These are phyloP conservation scores for Malacosoma neustria DNA, from an alignment of 2,888 invertebrate genomes.

Conservation along the genomic window DNA sequence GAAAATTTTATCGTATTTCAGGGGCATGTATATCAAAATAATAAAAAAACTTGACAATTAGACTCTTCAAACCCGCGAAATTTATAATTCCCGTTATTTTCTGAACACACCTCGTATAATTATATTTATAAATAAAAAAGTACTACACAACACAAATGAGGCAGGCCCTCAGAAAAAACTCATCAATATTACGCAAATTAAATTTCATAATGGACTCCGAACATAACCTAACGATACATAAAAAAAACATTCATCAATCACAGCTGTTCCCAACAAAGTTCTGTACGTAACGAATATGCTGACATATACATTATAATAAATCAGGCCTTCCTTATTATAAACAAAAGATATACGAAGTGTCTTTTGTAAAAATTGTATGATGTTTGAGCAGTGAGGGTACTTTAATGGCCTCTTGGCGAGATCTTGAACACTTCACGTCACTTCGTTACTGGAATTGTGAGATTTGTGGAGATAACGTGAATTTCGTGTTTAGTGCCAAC, in stretches of 20 bases:
- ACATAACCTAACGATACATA: conserved; percentile 24
- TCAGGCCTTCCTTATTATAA: conserved; percentile 17
- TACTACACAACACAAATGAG: no score
- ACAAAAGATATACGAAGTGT: conserved; percentile 31
- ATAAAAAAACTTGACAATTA: no score
- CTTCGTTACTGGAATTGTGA: conserved; percentile 69
- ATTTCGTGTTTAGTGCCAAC: conserved; percentile 27
- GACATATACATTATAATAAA: conserved; percentile 14
- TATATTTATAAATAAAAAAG: no score
- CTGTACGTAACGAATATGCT: conserved; percentile 15
- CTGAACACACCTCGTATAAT: no score
- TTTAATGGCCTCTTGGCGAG: conserved; percentile 67
- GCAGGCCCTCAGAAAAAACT: conserved; percentile 4
- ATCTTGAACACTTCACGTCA: conserved; percentile 64
- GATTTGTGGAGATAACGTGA: conserved; percentile 43
- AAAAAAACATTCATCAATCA: conserved; percentile 27
- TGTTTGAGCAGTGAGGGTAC: conserved; percentile 59
- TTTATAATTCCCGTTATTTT: no score
- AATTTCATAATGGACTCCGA: conserved; percentile 14
- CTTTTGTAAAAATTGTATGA: conserved; percentile 50
- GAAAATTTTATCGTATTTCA: no score
- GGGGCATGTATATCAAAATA: no score
- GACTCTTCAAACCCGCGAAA: no score
- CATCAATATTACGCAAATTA: conserved; percentile 21
- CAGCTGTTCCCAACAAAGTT: conserved; percentile 22